These are phyloP conservation scores for Tridacna gigas DNA, from an alignment of 2,888 invertebrate species.

Conservation along the genomic window DNA sequence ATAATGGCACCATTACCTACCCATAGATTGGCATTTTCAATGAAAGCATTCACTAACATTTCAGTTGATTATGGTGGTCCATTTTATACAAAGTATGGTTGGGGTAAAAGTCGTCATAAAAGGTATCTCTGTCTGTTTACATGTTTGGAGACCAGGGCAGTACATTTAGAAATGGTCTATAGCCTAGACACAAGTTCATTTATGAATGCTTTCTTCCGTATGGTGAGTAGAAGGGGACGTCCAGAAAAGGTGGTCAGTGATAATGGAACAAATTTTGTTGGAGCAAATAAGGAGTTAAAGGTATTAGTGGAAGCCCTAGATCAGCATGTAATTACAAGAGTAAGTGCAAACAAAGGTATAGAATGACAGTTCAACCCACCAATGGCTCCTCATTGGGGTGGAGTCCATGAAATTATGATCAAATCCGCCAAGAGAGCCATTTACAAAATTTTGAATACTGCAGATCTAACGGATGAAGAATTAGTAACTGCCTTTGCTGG, in stretches of 20 bases:
- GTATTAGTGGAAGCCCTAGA: too few species aligned
- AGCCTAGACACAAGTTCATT: constrained; percentile 38
- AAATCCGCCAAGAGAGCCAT: constrained; percentile 31
- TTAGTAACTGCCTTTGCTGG: constrained; percentile 33
- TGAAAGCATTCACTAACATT: too few species aligned
- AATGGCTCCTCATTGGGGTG: constrained; percentile 36
- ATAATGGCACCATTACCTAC: too few species aligned
- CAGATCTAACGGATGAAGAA: constrained; percentile 32
- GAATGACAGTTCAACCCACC: constrained; percentile 54
- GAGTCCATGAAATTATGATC: constrained; percentile 43
- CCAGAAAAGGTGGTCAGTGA: constrained; percentile 39
- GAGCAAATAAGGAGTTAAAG: too few species aligned
- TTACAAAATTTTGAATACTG: too few species aligned
- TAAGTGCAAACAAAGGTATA: constrained; percentile 21
- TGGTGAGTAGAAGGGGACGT: constrained; percentile 40
- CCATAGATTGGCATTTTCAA: too few species aligned
- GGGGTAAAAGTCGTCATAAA: too few species aligned
- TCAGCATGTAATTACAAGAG: too few species aligned
- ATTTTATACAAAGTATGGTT: too few species aligned
- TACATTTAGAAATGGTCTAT: constrained; percentile 46
- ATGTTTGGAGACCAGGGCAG: constrained; percentile 47
- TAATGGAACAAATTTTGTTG: constrained; percentile 55
- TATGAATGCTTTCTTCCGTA: constrained; percentile 46
- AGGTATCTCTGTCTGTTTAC: constrained; percentile 57
- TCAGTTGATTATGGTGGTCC: too few species aligned